Conservation (phyloP, 2,113 vertebrate genomes). For the Apodemus speciosus region DNA sequence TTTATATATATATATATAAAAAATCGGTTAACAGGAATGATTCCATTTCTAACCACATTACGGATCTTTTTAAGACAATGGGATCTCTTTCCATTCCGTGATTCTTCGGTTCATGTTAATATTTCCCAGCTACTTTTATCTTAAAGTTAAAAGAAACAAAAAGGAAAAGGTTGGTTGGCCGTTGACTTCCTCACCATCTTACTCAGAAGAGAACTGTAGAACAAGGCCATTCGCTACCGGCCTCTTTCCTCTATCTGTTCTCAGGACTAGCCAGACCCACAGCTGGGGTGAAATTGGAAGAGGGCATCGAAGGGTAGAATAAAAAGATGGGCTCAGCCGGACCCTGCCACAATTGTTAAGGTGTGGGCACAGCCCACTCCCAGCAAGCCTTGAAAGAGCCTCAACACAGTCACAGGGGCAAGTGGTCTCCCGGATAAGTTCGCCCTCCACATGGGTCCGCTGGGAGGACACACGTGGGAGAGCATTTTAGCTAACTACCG, state of each 20-base stretch:
- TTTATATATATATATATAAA: background rate
- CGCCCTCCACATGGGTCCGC: slow-evolving; percentile 47
- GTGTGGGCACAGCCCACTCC: slow-evolving; percentile 61
- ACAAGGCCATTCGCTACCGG: background rate
- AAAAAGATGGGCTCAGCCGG: slow-evolving; percentile 64
- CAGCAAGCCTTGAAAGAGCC: slow-evolving; percentile 58
- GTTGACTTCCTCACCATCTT: background rate
- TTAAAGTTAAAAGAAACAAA: slow-evolving; percentile 15
- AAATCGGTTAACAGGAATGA: slow-evolving; percentile 76
- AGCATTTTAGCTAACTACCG: slow-evolving; percentile 31
- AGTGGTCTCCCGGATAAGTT: slow-evolving; percentile 35
- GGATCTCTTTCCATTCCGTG: slow-evolving; percentile 33
- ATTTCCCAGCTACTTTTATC: slow-evolving; percentile 57
- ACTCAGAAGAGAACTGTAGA: slow-evolving; percentile 41
- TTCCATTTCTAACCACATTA: slow-evolving; percentile 64
- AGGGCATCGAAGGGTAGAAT: slow-evolving; percentile 52
- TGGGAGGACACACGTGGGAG: slow-evolving; percentile 66
- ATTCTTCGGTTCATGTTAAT: slow-evolving; percentile 47
- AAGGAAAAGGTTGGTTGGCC: background rate
- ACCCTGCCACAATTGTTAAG: background rate
- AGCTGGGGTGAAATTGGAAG: background rate
- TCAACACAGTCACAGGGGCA: background rate
- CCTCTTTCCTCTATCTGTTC: slow-evolving; percentile 2
- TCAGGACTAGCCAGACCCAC: background rate
- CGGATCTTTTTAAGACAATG: slow-evolving; percentile 69